phyloP scores from a whole-genome alignment of 1,140 invertebrate species.

The Heliconius melpomene region DNA sequence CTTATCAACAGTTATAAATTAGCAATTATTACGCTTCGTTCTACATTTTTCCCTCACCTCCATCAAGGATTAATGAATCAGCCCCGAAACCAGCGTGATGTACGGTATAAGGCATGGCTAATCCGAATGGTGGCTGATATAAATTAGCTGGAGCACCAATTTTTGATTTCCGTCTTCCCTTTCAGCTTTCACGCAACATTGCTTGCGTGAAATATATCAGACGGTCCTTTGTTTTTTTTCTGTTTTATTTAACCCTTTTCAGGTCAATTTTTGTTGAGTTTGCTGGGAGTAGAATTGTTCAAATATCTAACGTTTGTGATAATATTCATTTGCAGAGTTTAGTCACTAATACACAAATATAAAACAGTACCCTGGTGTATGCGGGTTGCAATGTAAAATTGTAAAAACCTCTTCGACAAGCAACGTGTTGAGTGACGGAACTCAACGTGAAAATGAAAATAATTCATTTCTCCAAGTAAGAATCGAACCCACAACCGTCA shows the following conservation, averaged over 20 bases:
- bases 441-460: no score
- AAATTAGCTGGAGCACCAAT: slow-evolving; percentile 19
- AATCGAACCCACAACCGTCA: no score
- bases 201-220: background rate
- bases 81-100: slow-evolving; percentile 12
- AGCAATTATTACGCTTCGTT: slow-evolving; percentile 1
- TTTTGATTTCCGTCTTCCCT: slow-evolving; percentile 19
- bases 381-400: no score
- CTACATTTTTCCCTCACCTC: slow-evolving; percentile 21
- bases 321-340: no score
- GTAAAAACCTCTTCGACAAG: no score
- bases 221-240: background rate
- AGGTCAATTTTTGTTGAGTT: background rate
- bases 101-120: slow-evolving; percentile 7
- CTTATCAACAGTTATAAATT: slow-evolving; percentile 21
- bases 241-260: background rate
- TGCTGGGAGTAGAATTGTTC: background rate
- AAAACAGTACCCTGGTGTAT: no score
- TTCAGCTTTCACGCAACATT: slow-evolving; percentile 20
- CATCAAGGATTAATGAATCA: slow-evolving; percentile 29
- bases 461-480: no score
- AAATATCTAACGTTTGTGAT: background rate
- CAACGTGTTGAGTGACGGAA: no score
- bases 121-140: slow-evolving; percentile 19
- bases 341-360: no score